phyloP scores from a whole-genome alignment of 2,888 invertebrate genomes.

The Campoplex nolae region DNA sequence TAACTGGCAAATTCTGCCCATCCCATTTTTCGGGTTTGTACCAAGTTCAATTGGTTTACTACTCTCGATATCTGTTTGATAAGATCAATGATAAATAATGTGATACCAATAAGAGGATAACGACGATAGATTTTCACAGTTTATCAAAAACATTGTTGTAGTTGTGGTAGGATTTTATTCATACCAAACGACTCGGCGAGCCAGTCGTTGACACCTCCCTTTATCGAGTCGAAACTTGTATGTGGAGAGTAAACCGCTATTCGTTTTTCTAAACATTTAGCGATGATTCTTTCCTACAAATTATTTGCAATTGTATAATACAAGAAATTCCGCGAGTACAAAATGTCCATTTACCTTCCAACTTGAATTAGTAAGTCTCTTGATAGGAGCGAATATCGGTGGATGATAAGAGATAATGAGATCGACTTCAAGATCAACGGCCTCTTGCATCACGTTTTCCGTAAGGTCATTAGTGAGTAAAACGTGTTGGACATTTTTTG shows the following conservation, averaged over 20 bases:
- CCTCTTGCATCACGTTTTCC: conserved; percentile 94
- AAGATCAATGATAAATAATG: background rate
- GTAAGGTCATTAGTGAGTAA: conserved; percentile 97
- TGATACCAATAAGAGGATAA: background rate
- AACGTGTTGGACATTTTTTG: conserved; percentile 87
- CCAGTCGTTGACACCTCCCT: conserved; percentile 97
- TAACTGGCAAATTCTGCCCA: conserved; percentile 87
- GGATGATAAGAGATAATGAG: conserved; percentile 98
- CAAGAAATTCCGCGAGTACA: background rate
- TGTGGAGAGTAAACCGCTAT: conserved; percentile 98
- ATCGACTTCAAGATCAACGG: conserved; percentile 88
- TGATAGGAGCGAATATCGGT: conserved; percentile 95
- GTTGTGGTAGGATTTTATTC: conserved; percentile 5
- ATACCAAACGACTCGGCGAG: conserved; percentile 89
- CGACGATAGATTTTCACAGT: background rate
- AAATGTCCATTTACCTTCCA: conserved; percentile 87
- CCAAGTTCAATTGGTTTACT: conserved; percentile 79
- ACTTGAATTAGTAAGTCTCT: conserved; percentile 88
- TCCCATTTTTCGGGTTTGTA: conserved; percentile 83
- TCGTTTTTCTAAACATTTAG: conserved; percentile 92
- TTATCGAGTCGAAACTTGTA: conserved; percentile 94
- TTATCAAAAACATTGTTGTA: no score
- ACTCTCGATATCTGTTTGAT: conserved; percentile 73
- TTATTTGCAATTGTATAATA: background rate
- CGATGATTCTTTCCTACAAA: conserved; percentile 91